Conservation (phyloP, 2,797 vertebrate species). For the Propithecus deckenii region DNA sequence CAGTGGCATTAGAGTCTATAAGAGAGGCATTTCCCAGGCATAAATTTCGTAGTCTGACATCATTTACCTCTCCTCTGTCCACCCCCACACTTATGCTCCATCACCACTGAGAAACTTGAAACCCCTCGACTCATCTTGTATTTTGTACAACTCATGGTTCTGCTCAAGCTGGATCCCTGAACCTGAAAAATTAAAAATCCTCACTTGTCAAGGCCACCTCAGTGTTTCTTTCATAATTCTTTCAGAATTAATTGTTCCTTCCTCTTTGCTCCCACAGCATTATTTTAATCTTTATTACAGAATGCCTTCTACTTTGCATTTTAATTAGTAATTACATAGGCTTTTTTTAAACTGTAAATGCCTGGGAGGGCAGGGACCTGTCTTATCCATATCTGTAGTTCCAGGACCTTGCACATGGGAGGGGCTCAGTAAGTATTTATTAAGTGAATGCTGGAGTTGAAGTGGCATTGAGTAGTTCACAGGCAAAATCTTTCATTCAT, state of each 20-base stretch:
- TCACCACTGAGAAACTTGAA: background rate
- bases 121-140: background rate
- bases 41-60: background rate
- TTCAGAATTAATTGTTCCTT: constrained; percentile 30
- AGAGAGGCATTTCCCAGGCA: background rate
- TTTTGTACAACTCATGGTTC: background rate
- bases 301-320: constrained; percentile 7
- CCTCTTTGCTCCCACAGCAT: background rate
- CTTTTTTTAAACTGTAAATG: constrained; percentile 34
- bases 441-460: constrained; percentile 26
- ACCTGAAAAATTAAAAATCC: background rate
- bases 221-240: background rate
- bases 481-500: constrained; percentile 37
- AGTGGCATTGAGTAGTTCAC: background rate
- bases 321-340: constrained; percentile 29
- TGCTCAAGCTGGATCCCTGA: background rate
- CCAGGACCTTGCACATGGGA: background rate
- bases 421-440: constrained; percentile 40
- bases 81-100: background rate
- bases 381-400: background rate
- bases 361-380: background rate
- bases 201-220: background rate
- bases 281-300: constrained; percentile 44
- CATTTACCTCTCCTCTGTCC: background rate
- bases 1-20: background rate